A percentile compares a stretch with the other conserved stretches of the same genome.
Evolutionary conservation across 2,888 invertebrate species (phyloP).

Genomic region (Carcina quercana): DNA sequence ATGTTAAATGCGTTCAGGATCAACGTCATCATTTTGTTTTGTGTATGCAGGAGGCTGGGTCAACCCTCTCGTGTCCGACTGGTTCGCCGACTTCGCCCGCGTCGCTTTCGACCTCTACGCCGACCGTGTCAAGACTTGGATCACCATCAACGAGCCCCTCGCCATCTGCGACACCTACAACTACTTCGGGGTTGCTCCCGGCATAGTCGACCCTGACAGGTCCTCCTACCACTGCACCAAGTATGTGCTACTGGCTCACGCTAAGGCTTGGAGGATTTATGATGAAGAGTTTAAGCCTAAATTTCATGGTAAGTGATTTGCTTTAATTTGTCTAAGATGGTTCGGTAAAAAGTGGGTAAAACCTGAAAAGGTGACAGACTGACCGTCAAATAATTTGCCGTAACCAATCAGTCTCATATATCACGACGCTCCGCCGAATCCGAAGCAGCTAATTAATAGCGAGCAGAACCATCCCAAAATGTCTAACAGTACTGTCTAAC

Average conservation of each 20-base stretch:
- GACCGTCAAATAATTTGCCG: too few species aligned
- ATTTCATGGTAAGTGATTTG: conserved; percentile 63
- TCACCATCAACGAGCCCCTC: conserved; percentile 82
- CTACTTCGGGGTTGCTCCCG: neutral
- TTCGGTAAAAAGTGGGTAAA: too few species aligned
- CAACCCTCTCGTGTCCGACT: conserved; percentile 74
- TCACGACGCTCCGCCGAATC: too few species aligned
- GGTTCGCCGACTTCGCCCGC: conserved; percentile 76
- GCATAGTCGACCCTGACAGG: neutral
- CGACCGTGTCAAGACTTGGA: conserved; percentile 78
- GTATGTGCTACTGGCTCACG: conserved; percentile 79
- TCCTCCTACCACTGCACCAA: conserved; percentile 75
- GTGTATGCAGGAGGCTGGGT: conserved; percentile 79
- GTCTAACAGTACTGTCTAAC: too few species aligned
- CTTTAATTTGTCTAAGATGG: too few species aligned
- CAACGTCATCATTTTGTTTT: too few species aligned
- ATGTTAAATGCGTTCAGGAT: too few species aligned
- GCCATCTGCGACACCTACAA: conserved; percentile 30
- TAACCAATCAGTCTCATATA: too few species aligned
- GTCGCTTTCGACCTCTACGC: conserved; percentile 71
- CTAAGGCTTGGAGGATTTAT: conserved; percentile 76
- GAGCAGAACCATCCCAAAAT: too few species aligned
- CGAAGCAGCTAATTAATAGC: too few species aligned
- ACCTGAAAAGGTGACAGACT: too few species aligned
- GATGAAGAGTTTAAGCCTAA: conserved; percentile 64